Base-by-base conservation (phyloP, 2,797 vertebrate species). In the Pseudochromis fuscus region DNA sequence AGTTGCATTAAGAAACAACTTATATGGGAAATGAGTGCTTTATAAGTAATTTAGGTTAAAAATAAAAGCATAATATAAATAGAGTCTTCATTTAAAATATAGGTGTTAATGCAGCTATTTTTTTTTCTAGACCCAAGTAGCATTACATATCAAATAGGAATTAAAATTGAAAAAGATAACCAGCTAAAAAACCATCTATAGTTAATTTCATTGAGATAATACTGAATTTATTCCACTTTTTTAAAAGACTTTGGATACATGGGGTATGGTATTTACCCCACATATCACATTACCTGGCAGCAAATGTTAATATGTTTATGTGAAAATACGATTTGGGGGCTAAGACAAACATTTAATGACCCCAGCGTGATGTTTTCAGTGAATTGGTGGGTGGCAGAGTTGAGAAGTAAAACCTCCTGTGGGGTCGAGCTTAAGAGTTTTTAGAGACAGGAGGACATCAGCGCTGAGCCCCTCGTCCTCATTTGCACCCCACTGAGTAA, bases 361-460 rank as follows among this genome's bases (percentile, higher is more conserved):
- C n/a, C 1, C 9, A 18, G 31, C 3, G 15, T 31, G 2, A 10
- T 38, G 9, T 57, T 77, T 61, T 51, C 31, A 37, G 9, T 24
- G 23, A 65, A 66, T 72, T 64, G 67, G 77, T 90, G 89, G 83
- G 85, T 88, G 90, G 81, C 70, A 28, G 80, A 75, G 81, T 24
- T 68, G 4, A 72, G 56, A 67, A 16, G 9, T 50, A 61, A 83
- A 72, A 61, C 85, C 82, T 84, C 82, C 82, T 82, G 89, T 87
- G 84, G 73, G 84, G 88, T 87, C 79, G 30, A 53, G 63, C 50
- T 76, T 78, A 73, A 83, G 70, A 82, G 67, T 11, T 56, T 77
- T 50, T 61, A 69, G 64, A 72, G 81, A 72, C 67, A 78, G 48
- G 72, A 40, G 75, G 75, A 40, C 52, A 72, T 52, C 13, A 77